Base-by-base conservation (phyloP, 2,113 vertebrate genomes). In the Mastomys coucha region DNA sequence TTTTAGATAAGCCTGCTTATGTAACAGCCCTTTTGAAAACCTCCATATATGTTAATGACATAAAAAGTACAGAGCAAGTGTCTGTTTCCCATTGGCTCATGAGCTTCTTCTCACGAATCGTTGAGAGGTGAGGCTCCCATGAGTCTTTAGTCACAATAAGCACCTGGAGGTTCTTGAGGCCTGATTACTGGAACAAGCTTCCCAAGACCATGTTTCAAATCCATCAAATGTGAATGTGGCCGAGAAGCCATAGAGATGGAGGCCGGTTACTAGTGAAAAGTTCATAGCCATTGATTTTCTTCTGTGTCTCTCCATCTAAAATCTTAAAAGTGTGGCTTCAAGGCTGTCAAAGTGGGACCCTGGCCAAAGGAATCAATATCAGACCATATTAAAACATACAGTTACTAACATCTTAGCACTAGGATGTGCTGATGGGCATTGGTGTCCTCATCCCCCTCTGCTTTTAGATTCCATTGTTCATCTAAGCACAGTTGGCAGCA, bases 351-450 rank as follows among this genome's bases (percentile, higher is more conserved):
- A 97, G 95, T 97, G 94, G 98, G 94, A 97, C 97, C 97, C 92
- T 96, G 97, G 96, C 98, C 98, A 97, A 82, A 96, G 97, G 97
- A 98, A 98, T 98, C 98, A 96, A 98, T 98, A 97, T 91, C 93
- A 98, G 92, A 95, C 98, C 96, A 56, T 96, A 98, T 97, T 97
- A 98, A 98, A 98, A 97, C 97, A 93, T 93, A 96, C 95, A 97
- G 90, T 95, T 97, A 97, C 97, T 72, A 36, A 19, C 17, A 33
- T 16, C 36, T n/a, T 72, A 39, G n/a, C 70, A 22, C n/a, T 8
- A 6, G 8, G 70, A 39, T 19, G 70, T 94, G 93, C 94, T 95
- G 88, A 92, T 96, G 97, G 98, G 73, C 94, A 88, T 95, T 95
- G 28, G 87, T 96, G 97, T 97, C 95, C 94, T 96, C 95, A 96